Evolutionary conservation across 2,113 vertebrate genomes (phyloP).

Genomic region (Romanogobio albipinnatus): DNA sequence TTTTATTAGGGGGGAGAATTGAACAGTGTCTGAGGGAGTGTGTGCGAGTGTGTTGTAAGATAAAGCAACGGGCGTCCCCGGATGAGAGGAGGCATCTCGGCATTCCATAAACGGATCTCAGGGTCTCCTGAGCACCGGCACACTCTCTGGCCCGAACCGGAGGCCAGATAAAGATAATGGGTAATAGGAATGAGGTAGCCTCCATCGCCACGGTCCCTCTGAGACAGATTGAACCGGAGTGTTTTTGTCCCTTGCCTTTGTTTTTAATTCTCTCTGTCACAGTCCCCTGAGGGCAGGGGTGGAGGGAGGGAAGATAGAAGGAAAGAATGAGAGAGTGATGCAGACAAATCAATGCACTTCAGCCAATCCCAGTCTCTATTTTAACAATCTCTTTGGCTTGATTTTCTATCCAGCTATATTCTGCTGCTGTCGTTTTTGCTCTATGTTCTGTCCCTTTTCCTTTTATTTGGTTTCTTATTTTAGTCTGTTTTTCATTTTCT

Average conservation of each 20-base stretch:
- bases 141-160: slow-evolving; percentile 67
- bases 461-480: slow-evolving; percentile 9
- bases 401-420: slow-evolving; percentile 5
- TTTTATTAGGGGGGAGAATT: slow-evolving; percentile 67
- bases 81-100: slow-evolving; percentile 6
- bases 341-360: slow-evolving; percentile 39
- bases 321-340: slow-evolving; percentile 53
- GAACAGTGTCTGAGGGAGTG: slow-evolving; percentile 41
- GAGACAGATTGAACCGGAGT: slow-evolving; percentile 79
- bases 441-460: background rate
- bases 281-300: slow-evolving; percentile 44
- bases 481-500: slow-evolving; percentile 11
- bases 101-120: slow-evolving; percentile 40
- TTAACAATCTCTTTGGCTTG: slow-evolving; percentile 2
- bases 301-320: slow-evolving; percentile 58
- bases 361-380: background rate
- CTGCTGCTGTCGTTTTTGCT: background rate
- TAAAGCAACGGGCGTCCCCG: slow-evolving; percentile 16
- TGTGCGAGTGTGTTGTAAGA: slow-evolving; percentile 43
- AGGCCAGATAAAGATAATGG: slow-evolving; percentile 87
- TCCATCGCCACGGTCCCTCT: slow-evolving; percentile 71
- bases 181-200: slow-evolving; percentile 83
- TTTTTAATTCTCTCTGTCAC: slow-evolving; percentile 68
- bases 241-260: slow-evolving; percentile 74
- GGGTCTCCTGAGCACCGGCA: slow-evolving; percentile 64